Percentiles rank a stretch among this genome's conserved stretches.
Conservation (phyloP, 2,113 vertebrate genomes). For the Cranoglanis bouderius region DNA sequence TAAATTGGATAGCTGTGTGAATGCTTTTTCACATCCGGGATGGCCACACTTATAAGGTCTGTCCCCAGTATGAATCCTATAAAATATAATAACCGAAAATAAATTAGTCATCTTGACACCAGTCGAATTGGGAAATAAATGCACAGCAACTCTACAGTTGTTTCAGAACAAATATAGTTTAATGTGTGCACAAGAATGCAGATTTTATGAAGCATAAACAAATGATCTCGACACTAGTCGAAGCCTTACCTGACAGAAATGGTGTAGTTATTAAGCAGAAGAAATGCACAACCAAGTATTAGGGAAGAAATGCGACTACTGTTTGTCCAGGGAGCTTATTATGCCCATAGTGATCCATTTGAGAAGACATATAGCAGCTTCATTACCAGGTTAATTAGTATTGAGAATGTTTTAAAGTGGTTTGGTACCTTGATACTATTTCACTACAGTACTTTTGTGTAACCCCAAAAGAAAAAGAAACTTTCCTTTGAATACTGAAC, state of each 20-base stretch:
- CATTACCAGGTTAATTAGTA: neutral
- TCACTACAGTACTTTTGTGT: neutral
- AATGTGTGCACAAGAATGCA: neutral
- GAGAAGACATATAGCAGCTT: neutral
- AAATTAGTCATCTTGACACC: neutral
- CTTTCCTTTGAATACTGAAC: neutral
- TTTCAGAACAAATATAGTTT: neutral
- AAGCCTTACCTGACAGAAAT: neutral
- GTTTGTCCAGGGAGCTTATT: neutral
- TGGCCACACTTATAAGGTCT: constrained; percentile 81
- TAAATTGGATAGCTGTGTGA: constrained; percentile 80
- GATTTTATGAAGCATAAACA: neutral
- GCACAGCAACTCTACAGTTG: neutral
- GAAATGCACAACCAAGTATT: neutral
- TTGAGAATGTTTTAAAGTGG: neutral
- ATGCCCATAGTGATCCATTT: neutral
- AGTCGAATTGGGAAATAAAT: neutral
- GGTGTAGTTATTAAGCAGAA: neutral
- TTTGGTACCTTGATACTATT: neutral
- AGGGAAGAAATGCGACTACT: neutral
- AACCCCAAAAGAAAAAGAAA: neutral
- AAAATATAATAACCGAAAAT: neutral
- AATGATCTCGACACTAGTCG: neutral
- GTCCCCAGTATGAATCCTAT: constrained; percentile 80
- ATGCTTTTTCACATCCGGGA: constrained; percentile 81